Evolutionary conservation across 2,113 vertebrate genomes (phyloP).

Genomic region (Phaethon lepturus): DNA sequence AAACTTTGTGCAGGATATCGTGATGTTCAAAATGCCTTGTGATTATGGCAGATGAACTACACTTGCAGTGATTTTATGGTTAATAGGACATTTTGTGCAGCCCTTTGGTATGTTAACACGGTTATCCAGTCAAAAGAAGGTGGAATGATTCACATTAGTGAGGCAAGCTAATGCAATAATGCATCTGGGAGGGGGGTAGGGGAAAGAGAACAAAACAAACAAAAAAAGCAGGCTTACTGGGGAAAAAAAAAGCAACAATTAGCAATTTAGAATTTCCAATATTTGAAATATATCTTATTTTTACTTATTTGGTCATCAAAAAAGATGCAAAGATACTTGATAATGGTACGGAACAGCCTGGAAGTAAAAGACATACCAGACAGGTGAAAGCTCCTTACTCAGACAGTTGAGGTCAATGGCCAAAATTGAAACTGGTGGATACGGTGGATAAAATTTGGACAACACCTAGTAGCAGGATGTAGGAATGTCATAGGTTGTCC

Average conservation of each 20-base stretch:
- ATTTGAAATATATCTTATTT: not conserved
- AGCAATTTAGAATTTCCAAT: not conserved
- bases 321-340: not conserved
- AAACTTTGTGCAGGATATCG: not conserved
- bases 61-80: not conserved
- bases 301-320: not conserved
- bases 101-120: not conserved
- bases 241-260: not conserved
- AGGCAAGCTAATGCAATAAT: not conserved
- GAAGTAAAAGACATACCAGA: rapidly evolving
- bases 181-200: too few relatives aligned
- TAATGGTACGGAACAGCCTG: not conserved
- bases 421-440: not conserved
- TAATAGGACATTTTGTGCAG: not conserved
- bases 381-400: not conserved
- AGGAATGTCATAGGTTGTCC: not conserved
- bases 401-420: not conserved
- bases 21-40: not conserved
- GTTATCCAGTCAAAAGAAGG: not conserved
- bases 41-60: not conserved
- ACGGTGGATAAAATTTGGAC: not conserved
- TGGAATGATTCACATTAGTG: not conserved
- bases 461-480: not conserved
- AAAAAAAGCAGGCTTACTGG: not conserved
- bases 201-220: too few relatives aligned